Percentiles rank a stretch among this genome's conserved stretches.
Evolutionary conservation across 2,113 vertebrate species (phyloP).

Genomic region (Zosterops lateralis): DNA sequence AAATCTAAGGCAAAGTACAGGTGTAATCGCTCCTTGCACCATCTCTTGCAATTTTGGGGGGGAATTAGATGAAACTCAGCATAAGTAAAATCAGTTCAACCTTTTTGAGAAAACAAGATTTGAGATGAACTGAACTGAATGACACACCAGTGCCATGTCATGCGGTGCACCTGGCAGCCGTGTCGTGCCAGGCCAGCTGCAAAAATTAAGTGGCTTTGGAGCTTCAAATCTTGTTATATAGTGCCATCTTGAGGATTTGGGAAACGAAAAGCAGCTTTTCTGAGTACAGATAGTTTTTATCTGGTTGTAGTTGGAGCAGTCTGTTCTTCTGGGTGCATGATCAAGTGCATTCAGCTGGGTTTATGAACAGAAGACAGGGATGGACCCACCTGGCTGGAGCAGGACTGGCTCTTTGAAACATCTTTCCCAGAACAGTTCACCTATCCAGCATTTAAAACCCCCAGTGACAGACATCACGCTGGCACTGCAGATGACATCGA

Average conservation of each 20-base stretch:
- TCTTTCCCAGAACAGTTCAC: not conserved
- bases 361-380: accelerated
- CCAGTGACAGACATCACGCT: accelerated
- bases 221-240: slow-evolving; percentile 22
- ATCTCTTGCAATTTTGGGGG: not conserved
- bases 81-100: not conserved
- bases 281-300: not conserved
- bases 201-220: not conserved
- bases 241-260: slow-evolving; percentile 62
- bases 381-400: not conserved
- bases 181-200: not conserved
- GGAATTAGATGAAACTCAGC: not conserved
- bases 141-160: accelerated
- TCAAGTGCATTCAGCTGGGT: accelerated
- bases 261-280: not conserved
- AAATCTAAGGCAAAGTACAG: not conserved
- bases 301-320: not conserved
- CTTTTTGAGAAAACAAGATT: not conserved
- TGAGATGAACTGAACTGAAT: not conserved
- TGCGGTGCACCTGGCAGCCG: accelerated
- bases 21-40: accelerated
- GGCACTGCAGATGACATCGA: not conserved
- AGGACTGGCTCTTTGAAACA: not conserved
- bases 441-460: not conserved
- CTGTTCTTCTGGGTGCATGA: not conserved